phyloP scores from a whole-genome alignment of 2,888 invertebrate species.

The Strigamia crassipes region DNA sequence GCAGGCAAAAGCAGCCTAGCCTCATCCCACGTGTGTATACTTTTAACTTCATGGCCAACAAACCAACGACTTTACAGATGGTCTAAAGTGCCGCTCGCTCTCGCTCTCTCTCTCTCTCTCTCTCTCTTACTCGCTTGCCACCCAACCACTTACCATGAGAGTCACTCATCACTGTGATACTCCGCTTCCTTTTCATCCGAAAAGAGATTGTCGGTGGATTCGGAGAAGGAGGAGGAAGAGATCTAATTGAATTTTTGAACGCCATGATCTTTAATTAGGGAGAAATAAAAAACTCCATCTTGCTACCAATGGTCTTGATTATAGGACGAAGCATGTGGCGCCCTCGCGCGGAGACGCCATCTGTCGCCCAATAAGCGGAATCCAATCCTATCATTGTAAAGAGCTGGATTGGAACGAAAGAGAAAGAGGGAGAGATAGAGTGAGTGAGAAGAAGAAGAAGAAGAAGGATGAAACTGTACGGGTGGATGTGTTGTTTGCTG shows the following conservation, averaged over 20 bases:
- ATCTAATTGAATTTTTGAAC: conserved; percentile 40
- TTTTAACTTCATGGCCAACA: background rate
- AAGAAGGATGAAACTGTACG: background rate
- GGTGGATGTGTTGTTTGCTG: conserved; percentile 24
- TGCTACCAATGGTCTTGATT: conserved; percentile 42
- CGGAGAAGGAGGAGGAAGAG: conserved; percentile 10
- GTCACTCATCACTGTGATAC: conserved; percentile 17
- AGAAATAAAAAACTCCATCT: conserved; percentile 34
- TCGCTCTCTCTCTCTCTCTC: background rate
- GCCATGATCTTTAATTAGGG: conserved; percentile 40
- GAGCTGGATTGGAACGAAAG: conserved; percentile 1
- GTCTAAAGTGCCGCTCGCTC: background rate
- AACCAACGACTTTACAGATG: background rate
- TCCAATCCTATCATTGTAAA: conserved; percentile 26
- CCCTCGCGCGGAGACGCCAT: conserved; percentile 10
- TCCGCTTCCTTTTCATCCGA: conserved; percentile 11
- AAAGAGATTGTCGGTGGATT: background rate
- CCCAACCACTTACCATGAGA: background rate
- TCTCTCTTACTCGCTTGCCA: background rate
- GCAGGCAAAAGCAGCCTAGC: background rate
- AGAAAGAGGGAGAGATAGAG: background rate
- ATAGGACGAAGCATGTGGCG: conserved; percentile 34
- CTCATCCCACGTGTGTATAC: background rate
- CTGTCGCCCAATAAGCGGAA: conserved; percentile 36
- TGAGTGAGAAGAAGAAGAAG: too few species aligned